phyloP scores from a whole-genome alignment of 2,888 invertebrate species.

The Clivina fossor region DNA sequence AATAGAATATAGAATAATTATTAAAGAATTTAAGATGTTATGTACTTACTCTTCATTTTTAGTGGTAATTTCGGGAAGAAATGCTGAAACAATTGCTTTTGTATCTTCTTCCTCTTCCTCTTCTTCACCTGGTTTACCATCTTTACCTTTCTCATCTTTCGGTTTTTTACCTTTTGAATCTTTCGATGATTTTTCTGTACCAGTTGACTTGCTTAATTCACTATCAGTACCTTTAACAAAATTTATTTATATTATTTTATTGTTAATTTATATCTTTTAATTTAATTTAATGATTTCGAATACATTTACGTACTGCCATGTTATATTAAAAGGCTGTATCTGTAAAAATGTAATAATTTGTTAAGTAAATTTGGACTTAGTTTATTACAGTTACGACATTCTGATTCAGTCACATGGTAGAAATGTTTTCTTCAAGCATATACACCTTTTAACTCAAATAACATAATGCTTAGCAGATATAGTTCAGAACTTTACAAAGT shows the following conservation, averaged over 20 bases:
- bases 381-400: no score
- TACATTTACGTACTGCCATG: no score
- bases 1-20: slow-evolving; percentile 9
- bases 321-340: no score
- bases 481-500: no score
- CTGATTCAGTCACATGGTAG: no score
- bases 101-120: slow-evolving; percentile 66
- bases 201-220: slow-evolving; percentile 77
- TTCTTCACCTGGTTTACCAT: slow-evolving; percentile 49
- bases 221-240: slow-evolving; percentile 67
- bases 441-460: no score
- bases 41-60: slow-evolving; percentile 71
- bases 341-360: no score
- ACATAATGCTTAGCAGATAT: no score
- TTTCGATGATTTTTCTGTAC: slow-evolving; percentile 70
- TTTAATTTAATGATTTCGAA: no score
- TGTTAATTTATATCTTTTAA: neutral
- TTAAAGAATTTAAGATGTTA: slow-evolving; percentile 9
- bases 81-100: slow-evolving; percentile 70
- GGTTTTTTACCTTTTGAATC: slow-evolving; percentile 75
- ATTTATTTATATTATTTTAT: neutral
- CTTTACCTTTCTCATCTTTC: slow-evolving; percentile 66
- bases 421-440: no score
- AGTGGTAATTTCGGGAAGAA: slow-evolving; percentile 70
- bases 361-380: no score